Conservation (phyloP, 2,888 invertebrate genomes). For the Nebria brevicollis region DNA sequence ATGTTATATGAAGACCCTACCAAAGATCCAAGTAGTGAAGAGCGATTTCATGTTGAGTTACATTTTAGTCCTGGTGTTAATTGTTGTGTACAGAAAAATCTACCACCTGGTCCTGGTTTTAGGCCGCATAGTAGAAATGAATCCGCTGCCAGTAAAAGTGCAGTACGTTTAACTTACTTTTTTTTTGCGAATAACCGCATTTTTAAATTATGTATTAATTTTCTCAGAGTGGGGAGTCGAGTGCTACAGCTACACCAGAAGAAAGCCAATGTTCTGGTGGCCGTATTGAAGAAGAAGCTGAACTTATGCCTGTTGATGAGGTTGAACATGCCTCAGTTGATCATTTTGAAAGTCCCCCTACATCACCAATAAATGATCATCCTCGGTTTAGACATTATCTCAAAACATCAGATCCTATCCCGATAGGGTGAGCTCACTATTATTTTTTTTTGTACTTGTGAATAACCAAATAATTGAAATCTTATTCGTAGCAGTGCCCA, state of each 20-base stretch:
- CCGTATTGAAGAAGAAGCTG: constrained; percentile 80
- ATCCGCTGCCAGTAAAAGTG: constrained; percentile 71
- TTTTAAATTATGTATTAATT: not conserved
- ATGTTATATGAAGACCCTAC: constrained; percentile 99
- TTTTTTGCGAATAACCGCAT: not conserved
- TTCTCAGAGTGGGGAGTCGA: constrained; percentile 71
- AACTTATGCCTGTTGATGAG: constrained; percentile 58
- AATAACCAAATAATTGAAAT: not conserved
- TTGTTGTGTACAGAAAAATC: constrained; percentile 94
- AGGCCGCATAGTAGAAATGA: constrained; percentile 91
- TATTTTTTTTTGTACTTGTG: not conserved
- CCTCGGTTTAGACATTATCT: constrained; percentile 58
- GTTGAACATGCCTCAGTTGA: constrained; percentile 20
- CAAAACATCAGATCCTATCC: constrained; percentile 78
- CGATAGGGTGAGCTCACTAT: constrained; percentile 70
- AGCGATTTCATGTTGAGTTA: constrained; percentile 96
- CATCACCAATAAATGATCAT: constrained; percentile 49
- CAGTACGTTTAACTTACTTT: constrained; percentile 61
- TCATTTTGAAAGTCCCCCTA: constrained; percentile 46
- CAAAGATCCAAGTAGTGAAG: constrained; percentile 90
- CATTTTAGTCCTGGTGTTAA: constrained; percentile 99
- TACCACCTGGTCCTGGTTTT: constrained; percentile 93
- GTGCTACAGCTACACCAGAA: constrained; percentile 68
- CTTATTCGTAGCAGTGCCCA: constrained; percentile 67
- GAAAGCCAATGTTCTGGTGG: constrained; percentile 62